Conservation (phyloP, 2,888 invertebrate species). For the Pollenia labialis region DNA sequence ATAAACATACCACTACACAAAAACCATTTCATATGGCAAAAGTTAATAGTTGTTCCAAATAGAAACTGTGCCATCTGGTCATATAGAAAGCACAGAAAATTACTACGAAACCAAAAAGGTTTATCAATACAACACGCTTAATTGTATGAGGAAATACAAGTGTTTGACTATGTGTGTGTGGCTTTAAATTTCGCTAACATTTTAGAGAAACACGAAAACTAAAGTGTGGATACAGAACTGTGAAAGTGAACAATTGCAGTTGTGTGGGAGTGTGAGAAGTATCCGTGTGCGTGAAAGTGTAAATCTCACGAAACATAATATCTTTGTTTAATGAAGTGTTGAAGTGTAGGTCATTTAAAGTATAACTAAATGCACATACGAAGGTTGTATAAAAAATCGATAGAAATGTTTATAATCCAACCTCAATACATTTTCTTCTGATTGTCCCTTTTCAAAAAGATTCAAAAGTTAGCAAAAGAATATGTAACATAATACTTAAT, state of each 20-base stretch:
- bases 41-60: conserved; percentile 30
- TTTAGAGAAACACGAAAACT: conserved; percentile 32
- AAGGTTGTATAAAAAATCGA: not conserved
- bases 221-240: conserved; percentile 5
- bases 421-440: too few species aligned
- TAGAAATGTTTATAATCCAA: not conserved
- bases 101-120: conserved; percentile 16
- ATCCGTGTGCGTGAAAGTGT: conserved; percentile 27
- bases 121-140: conserved; percentile 18
- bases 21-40: not conserved
- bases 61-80: conserved; percentile 35
- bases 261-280: not conserved
- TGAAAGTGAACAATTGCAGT: not conserved
- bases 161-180: not conserved
- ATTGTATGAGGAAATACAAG: not conserved
- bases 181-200: conserved; percentile 38
- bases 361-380: not conserved
- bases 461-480: too few species aligned
- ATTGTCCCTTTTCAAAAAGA: too few species aligned
- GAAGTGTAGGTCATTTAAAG: conserved; percentile 48
- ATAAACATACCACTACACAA: not conserved
- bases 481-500: too few species aligned
- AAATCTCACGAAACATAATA: conserved; percentile 54
- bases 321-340: conserved; percentile 60
- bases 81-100: conserved; percentile 3